Evolutionary conservation across 2,797 vertebrate genomes (phyloP).

Genomic region (Chelidonichthys spinosus): DNA sequence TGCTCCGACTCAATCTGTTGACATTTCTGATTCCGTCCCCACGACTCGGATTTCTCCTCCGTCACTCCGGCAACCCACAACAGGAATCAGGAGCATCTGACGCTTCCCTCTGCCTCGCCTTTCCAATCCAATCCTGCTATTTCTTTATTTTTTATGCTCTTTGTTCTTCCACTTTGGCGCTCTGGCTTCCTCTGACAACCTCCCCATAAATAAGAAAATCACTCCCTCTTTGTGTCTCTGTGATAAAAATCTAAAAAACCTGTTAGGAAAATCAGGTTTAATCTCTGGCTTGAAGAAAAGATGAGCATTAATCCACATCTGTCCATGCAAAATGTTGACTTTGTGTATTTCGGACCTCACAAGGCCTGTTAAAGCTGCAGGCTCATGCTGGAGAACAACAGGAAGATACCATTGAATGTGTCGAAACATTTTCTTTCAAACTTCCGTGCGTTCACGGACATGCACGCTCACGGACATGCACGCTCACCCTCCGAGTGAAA

Average conservation of each 20-base stretch:
- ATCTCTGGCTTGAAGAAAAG: slow-evolving; percentile 86
- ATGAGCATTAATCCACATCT: slow-evolving; percentile 89
- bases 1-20: slow-evolving; percentile 82
- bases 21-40: slow-evolving; percentile 77
- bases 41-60: slow-evolving; percentile 76
- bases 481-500: slow-evolving; percentile 25
- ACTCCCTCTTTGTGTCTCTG: slow-evolving; percentile 59
- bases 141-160: slow-evolving; percentile 49
- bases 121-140: slow-evolving; percentile 55
- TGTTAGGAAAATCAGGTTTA: slow-evolving; percentile 86
- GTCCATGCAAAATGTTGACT: slow-evolving; percentile 85
- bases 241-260: slow-evolving; percentile 77
- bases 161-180: slow-evolving; percentile 73
- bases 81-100: slow-evolving; percentile 77
- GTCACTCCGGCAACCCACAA: slow-evolving; percentile 71
- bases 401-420: slow-evolving; percentile 18
- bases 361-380: slow-evolving; percentile 63
- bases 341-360: slow-evolving; percentile 81
- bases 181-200: slow-evolving; percentile 71
- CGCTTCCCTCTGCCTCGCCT: slow-evolving; percentile 68
- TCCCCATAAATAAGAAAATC: slow-evolving; percentile 60
- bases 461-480: slow-evolving; percentile 32
- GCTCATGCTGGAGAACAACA: slow-evolving; percentile 34
- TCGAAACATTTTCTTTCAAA: slow-evolving; percentile 28
- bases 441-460: slow-evolving; percentile 20